These are phyloP conservation scores for Clavelina lepadiformis DNA, from an alignment of 23 tunicate species.

Conservation along the genomic window DNA sequence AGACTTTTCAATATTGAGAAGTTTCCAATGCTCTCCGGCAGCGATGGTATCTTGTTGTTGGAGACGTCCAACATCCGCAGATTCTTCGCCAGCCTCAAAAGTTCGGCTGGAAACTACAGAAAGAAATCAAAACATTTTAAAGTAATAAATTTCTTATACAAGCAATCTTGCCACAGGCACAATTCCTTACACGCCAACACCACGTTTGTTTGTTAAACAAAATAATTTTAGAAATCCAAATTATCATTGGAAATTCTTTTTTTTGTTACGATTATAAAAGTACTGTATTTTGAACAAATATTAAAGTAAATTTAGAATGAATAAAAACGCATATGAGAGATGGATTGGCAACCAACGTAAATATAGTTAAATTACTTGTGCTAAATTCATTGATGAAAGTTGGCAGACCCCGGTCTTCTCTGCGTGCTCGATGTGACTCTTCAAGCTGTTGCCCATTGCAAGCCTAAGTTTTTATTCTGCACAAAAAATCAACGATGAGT, in stretches of 20 bases:
- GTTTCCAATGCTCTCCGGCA: slow-evolving; percentile 69
- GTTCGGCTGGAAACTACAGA: slow-evolving; percentile 60
- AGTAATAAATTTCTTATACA: background rate
- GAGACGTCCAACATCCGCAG: slow-evolving; percentile 67
- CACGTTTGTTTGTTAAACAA: too few relatives aligned
- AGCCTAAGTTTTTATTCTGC: background rate
- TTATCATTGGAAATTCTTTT: too few relatives aligned
- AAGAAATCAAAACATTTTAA: too few relatives aligned
- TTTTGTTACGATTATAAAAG: too few relatives aligned
- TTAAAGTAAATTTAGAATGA: too few relatives aligned
- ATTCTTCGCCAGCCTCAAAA: slow-evolving; percentile 24
- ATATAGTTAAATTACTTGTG: slow-evolving; percentile 65
- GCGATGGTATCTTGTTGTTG: slow-evolving; percentile 35
- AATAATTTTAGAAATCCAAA: too few relatives aligned
- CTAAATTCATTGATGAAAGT: slow-evolving; percentile 39
- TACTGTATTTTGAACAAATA: too few relatives aligned
- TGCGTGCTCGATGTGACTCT: slow-evolving; percentile 58
- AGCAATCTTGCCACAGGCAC: background rate
- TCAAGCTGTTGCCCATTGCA: slow-evolving; percentile 42
- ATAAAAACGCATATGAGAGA: too few relatives aligned
- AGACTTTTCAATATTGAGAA: slow-evolving; percentile 46
- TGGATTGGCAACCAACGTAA: too few relatives aligned
- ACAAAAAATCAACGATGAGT: slow-evolving; percentile 1
- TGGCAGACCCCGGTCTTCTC: slow-evolving; percentile 88
- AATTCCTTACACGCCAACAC: background rate